Base-by-base conservation (phyloP, 1,140 invertebrate species). In the Brachionus angularis region DNA sequence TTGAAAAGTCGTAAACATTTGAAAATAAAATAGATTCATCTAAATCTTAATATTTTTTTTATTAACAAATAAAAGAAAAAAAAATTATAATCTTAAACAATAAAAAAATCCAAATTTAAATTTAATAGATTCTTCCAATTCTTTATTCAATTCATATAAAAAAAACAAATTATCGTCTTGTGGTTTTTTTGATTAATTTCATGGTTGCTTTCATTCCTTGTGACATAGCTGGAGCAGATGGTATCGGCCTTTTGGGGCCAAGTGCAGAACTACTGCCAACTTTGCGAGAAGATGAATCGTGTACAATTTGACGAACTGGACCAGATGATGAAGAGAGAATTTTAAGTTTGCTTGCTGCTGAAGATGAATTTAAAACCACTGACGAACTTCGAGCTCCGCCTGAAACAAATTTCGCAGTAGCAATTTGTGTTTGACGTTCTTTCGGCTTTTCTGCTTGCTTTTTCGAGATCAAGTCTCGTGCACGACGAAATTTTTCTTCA, bases 401-500 rank as follows among this genome's bases (percentile, higher is more conserved):
- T 36, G 33, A 21, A 2, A 58, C 33, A 58, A 58, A 58, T 67
- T 67, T 67, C 3, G 27, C 62, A 33, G 62, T 67, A 23, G 62
- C 62, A 1, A 23, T 21, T 49, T 67, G 21, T 16, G 62, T 67
- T 36, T 67, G 62, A 33, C 62, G 27, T 67, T 67, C 47, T 36
- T 67, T 46, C 5, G 62, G 62, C 42, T 67, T 46, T 46, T 67
- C 47, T 7, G 42, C 62, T 18, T 67, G 62, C 23, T 67, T 67
- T 50, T 34, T 46, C 2, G 42, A 33, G 10, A 67, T 67, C 1
- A 46, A 42, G n/a, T 67, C 62, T 27, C 62, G 25, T 12, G 47
- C 62, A n/a, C 62, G 42, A 33, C 47, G 42, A 16, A 67, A 67
- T 47, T 67, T 50, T 47, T 67, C 62, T 47, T 67, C 62, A 12